A percentile compares a stretch with the other conserved stretches of the same genome.
Evolutionary conservation across 2,797 vertebrate genomes (phyloP).

Genomic region (Galagoides demidoff): DNA sequence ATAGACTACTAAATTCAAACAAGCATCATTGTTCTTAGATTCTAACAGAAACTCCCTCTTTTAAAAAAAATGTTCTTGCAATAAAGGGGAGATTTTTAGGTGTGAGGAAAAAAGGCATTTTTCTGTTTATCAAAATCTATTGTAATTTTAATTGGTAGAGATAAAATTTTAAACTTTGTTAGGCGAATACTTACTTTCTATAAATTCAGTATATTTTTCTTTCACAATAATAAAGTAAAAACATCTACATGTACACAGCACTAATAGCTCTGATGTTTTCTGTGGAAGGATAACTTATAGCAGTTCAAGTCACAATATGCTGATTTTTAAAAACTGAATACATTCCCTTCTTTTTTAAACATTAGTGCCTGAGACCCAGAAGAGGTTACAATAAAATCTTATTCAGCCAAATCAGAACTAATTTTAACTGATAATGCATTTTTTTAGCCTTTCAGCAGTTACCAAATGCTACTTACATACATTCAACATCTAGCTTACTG

Average conservation of each 20-base stretch:
- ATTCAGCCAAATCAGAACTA: slow-evolving; percentile 77
- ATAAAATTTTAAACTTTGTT: slow-evolving; percentile 72
- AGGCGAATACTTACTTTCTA: slow-evolving; percentile 80
- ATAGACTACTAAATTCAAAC: slow-evolving; percentile 63
- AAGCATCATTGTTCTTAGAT: slow-evolving; percentile 27
- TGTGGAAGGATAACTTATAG: slow-evolving; percentile 75
- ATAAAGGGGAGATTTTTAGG: slow-evolving; percentile 29
- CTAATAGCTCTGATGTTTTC: slow-evolving; percentile 52
- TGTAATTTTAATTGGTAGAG: slow-evolving; percentile 72
- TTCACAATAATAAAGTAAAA: slow-evolving; percentile 82
- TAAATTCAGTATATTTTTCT: slow-evolving; percentile 79
- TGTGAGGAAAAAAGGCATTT: slow-evolving; percentile 52
- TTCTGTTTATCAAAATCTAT: slow-evolving; percentile 67
- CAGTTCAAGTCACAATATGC: slow-evolving; percentile 78
- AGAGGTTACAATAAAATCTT: slow-evolving; percentile 74
- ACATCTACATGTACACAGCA: slow-evolving; percentile 69
- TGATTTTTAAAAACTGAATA: slow-evolving; percentile 73
- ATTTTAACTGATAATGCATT: slow-evolving; percentile 67
- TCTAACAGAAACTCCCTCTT: slow-evolving; percentile 54
- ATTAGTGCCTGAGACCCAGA: slow-evolving; percentile 68
- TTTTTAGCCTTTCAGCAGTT: slow-evolving; percentile 70
- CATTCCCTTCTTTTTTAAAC: slow-evolving; percentile 76
- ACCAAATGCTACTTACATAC: slow-evolving; percentile 81
- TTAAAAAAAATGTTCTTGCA: slow-evolving; percentile 61
- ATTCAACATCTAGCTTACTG: slow-evolving; percentile 86